These are phyloP conservation scores for Brachyhypopomus occidentalis DNA, from an alignment of 2,113 vertebrate genomes.

Conservation along the genomic window DNA sequence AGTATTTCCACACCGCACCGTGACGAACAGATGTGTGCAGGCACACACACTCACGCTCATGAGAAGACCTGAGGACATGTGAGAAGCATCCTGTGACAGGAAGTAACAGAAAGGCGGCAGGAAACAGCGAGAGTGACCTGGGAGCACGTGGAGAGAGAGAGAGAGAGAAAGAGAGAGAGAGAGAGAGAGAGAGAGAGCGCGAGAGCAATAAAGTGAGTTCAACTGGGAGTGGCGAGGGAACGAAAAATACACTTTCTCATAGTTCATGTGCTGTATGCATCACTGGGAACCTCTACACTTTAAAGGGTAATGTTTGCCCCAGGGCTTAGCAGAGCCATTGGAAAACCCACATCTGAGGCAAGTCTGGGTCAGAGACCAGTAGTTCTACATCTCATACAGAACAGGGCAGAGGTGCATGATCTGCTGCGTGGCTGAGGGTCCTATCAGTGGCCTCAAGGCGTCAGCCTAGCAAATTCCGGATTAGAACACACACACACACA, in stretches of 20 bases:
- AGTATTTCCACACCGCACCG: not conserved
- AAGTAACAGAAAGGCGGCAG: not conserved
- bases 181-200: not conserved
- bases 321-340: conserved; percentile 47
- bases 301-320: conserved; percentile 60
- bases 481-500: not conserved
- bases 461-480: not conserved
- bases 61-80: too few relatives aligned
- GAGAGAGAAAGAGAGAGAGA: not conserved
- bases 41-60: not conserved
- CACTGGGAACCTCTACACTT: conserved; percentile 38
- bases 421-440: too few relatives aligned
- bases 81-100: too few relatives aligned
- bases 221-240: not conserved
- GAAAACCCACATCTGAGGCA: conserved; percentile 40
- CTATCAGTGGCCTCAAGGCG: too few relatives aligned
- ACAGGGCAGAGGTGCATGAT: not conserved
- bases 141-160: not conserved
- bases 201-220: not conserved
- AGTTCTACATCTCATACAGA: not conserved
- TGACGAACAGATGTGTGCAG: not conserved
- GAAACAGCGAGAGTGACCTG: not conserved
- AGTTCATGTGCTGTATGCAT: conserved; percentile 36
- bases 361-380: conserved; percentile 26
- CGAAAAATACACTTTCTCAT: conserved; percentile 40